Evolutionary conservation across 1,140 invertebrate species (phyloP).

Genomic region (Pachypsylla venusta): DNA sequence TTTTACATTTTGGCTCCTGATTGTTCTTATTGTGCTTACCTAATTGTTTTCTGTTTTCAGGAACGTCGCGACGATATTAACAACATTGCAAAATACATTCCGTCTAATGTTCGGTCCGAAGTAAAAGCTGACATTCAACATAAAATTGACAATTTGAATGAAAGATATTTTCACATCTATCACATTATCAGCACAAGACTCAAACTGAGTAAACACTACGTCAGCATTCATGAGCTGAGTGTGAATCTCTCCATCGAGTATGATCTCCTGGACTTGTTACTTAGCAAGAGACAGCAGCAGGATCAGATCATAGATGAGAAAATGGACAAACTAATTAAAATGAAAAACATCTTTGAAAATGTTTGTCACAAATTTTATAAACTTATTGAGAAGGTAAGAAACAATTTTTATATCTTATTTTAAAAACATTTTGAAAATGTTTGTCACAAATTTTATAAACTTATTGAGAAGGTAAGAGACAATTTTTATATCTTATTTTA

Average conservation of each 20-base stretch:
- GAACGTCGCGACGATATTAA: not conserved
- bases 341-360: not conserved
- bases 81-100: not conserved
- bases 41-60: conserved; percentile 5
- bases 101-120: not conserved
- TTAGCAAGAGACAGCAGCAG: conserved; percentile 8
- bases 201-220: conserved; percentile 6
- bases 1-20: too few relatives aligned
- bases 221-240: conserved; percentile 4
- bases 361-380: not conserved
- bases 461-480: too few relatives aligned
- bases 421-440: too few relatives aligned
- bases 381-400: conserved; percentile 1
- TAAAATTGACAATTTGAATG: conserved; percentile 2
- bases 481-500: too few relatives aligned
- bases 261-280: not conserved
- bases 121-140: not conserved
- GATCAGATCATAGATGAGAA: not conserved
- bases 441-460: too few relatives aligned
- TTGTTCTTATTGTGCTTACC: not conserved
- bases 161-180: not conserved
- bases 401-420: too few relatives aligned
- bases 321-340: not conserved
- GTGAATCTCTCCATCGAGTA: not conserved
- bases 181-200: not conserved